Conservation (phyloP, 2,113 vertebrate species). For the Phodopus roborovskii region DNA sequence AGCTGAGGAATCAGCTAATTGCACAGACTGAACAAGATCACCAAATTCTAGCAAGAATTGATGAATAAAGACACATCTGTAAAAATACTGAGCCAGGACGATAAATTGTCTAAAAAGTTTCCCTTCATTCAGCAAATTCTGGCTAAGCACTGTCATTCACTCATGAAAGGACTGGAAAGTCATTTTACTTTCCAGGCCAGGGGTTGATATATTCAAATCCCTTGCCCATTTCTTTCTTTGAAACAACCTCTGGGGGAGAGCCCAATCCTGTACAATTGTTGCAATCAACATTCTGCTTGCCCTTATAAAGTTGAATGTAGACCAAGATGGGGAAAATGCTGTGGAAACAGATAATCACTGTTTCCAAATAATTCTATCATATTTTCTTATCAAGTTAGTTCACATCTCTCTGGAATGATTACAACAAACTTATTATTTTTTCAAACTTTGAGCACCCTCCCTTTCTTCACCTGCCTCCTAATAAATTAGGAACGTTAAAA, state of each 20-base stretch:
- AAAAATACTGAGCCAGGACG: not conserved
- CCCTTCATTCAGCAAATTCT: not conserved
- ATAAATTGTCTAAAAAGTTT: slow-evolving; percentile 26
- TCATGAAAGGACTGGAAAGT: not conserved
- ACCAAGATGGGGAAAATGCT: not conserved
- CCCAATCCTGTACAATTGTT: not conserved
- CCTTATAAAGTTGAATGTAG: not conserved
- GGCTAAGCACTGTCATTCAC: not conserved
- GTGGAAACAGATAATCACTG: not conserved
- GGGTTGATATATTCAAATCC: not conserved
- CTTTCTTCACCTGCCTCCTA: not conserved
- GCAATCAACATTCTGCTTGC: not conserved
- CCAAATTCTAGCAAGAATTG: not conserved
- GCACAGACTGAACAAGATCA: not conserved
- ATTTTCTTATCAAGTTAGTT: not conserved
- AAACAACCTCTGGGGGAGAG: not conserved
- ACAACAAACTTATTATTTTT: slow-evolving; percentile 19
- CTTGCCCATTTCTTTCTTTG: not conserved
- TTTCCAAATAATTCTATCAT: not conserved
- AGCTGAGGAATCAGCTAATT: slow-evolving; percentile 26
- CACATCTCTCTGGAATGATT: not conserved
- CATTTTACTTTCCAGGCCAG: not conserved
- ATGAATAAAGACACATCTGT: not conserved
- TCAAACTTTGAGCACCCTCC: not conserved
- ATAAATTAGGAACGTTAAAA: not conserved